Evolutionary conservation across 2,113 vertebrate species (phyloP), one percentile per base, ranked within the genome.

Genomic region (Protobothrops mucrosquamatus): DNA sequence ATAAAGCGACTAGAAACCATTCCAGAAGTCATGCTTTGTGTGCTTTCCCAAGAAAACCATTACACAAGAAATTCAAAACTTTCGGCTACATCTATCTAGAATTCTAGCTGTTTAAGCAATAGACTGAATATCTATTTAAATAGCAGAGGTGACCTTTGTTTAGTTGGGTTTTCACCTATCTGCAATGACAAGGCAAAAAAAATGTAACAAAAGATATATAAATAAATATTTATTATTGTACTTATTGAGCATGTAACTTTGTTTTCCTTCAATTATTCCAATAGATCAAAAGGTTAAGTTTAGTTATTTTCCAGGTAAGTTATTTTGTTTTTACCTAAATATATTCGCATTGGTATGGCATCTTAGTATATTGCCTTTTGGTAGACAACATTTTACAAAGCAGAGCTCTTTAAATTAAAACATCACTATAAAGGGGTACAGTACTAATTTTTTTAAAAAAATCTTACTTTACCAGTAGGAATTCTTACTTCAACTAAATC

Each of bases 51-150:
- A 6, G 64, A 9, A 89, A 92, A 91, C 54, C 14, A 92, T 88
- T 92, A 95, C 92, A 6, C 14, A 94, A 59, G 43, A 93, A 93
- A 43, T 5, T 92, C 90, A 91, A 95, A 97, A 97, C 96, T 96
- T 96, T 96, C 96, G 96, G 87, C 91, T 61, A 74, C 22, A 89
- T 88, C 64, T 87, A 89, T 88, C 64, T 87, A 91, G 91, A 95
- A 94, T 91, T 81, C 52, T 1, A 0, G 92, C 92, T 93, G 96
- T 89, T 89, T 97, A 96, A 96, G 96, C 94, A 96, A 95, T 96
- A 97, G 96, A 95, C 93, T 93, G 92, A 90, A 26, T 15, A 46
- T 93, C 94, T 97, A 94, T 97, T 95, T 96, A 96, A 90, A 97
- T 92, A 88, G 91, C 74, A 52, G 93, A 34, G 5, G 64, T 34